Base-by-base conservation (phyloP, 2,113 vertebrate species). In the Stigmatopora argus region DNA sequence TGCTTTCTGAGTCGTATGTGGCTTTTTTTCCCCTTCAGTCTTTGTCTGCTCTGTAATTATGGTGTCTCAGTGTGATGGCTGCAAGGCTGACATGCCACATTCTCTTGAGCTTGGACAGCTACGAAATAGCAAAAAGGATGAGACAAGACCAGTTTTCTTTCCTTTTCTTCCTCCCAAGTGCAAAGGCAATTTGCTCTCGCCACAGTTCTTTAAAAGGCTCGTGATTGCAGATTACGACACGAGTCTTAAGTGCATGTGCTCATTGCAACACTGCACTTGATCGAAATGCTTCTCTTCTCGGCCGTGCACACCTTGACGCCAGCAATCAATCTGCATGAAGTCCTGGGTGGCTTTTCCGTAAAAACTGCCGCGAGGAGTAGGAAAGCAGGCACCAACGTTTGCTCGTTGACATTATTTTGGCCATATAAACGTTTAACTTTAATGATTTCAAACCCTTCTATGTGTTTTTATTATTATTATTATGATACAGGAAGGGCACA, bases 11-110 rank as follows among this genome's bases (percentile, higher is more conserved):
- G 77, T 78, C 38, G 61, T 70, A 71, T 82, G 81, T 60, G 72
- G 59, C 71, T 44, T 74, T 77, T 75, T 74, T 83, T 31, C 26
- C 26, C 66, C 63, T 83, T 62, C 69, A 49, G 60, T 78, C 65
- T 19, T 55, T 13, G 3, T 55, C 74, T 31, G 66, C 67, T 72
- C 69, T 79, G 71, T 87, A 84, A 89, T 88, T 85, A 88, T 47
- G 59, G 73, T 81, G 77, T 86, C 84, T 78, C 71, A 78, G 76
- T 81, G 78, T 76, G 85, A 81, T 77, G 79, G 83, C 48, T 67
- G 76, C 79, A 84, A 57, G 69, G 68, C 72, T 71, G 75, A 83
- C 68, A 70, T 18, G 71, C 18, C 18, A 60, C 74, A 74, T 73
- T 72, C 56, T 67, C 77, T 63, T 59, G 66, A 56, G 35, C 47